phyloP scores from a whole-genome alignment of 2,113 vertebrate species.

The Anguilla rostrata region DNA sequence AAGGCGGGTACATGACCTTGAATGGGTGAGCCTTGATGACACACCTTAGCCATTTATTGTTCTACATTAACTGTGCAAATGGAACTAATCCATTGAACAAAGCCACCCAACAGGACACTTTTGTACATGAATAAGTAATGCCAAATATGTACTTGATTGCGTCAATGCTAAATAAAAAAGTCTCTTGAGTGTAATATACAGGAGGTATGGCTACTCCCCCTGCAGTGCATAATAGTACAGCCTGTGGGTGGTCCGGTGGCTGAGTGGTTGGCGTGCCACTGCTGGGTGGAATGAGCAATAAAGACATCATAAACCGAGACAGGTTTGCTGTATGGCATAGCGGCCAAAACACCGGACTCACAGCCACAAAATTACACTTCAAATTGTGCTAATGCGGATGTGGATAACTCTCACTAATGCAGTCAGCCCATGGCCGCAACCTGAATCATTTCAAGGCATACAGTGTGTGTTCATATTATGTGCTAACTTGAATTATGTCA shows the following conservation, averaged over 20 bases:
- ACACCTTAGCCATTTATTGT: neutral
- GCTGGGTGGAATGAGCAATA: neutral
- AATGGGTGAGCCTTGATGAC: conserved; percentile 21
- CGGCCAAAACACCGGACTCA: neutral
- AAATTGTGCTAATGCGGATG: neutral
- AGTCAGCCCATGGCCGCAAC: neutral
- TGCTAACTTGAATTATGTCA: neutral
- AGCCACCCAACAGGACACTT: conserved; percentile 31
- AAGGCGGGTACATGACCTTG: conserved; percentile 23
- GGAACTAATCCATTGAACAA: conserved; percentile 46
- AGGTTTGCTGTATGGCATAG: neutral
- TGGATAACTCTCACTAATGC: neutral
- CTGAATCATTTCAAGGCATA: neutral
- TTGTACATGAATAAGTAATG: conserved; percentile 48
- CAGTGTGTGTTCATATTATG: neutral
- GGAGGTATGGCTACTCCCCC: conserved; percentile 32
- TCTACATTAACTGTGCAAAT: conserved; percentile 28
- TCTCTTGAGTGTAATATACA: conserved; percentile 51
- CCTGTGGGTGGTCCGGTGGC: neutral
- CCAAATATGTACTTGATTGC: conserved; percentile 48
- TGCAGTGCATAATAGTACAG: neutral
- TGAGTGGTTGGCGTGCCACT: neutral
- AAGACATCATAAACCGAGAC: neutral
- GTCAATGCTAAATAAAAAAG: conserved; percentile 63
- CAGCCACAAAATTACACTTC: neutral